These are phyloP conservation scores for Peromyscus attwateri DNA, from an alignment of 2,797 vertebrate species.

Conservation along the genomic window DNA sequence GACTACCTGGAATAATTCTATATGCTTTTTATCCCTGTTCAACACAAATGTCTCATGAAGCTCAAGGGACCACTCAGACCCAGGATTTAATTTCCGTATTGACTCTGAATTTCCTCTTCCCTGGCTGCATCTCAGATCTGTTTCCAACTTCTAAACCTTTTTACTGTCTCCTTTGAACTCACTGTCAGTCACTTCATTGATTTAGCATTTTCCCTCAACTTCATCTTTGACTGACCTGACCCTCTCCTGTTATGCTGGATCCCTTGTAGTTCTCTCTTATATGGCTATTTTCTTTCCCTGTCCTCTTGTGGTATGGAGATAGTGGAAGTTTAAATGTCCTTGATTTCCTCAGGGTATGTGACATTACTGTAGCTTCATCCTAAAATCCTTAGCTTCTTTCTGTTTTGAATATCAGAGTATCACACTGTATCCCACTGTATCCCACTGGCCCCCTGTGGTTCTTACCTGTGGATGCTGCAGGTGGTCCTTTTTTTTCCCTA, in stretches of 20 bases:
- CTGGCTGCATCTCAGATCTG: background rate
- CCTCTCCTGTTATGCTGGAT: background rate
- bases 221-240: background rate
- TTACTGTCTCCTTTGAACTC: background rate
- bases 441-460: background rate
- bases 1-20: background rate
- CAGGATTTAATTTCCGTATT: background rate
- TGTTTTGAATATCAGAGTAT: background rate
- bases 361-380: background rate
- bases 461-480: background rate
- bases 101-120: background rate
- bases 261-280: background rate
- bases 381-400: background rate
- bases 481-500: background rate
- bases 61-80: background rate
- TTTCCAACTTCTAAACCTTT: background rate
- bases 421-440: no score
- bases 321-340: background rate
- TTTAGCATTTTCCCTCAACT: background rate
- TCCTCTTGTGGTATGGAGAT: background rate
- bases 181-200: background rate
- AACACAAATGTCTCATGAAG: background rate
- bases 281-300: background rate
- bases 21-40: background rate
- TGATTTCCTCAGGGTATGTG: background rate